phyloP scores from a whole-genome alignment of 2,888 invertebrate genomes.

The Neoitamus cyanurus region DNA sequence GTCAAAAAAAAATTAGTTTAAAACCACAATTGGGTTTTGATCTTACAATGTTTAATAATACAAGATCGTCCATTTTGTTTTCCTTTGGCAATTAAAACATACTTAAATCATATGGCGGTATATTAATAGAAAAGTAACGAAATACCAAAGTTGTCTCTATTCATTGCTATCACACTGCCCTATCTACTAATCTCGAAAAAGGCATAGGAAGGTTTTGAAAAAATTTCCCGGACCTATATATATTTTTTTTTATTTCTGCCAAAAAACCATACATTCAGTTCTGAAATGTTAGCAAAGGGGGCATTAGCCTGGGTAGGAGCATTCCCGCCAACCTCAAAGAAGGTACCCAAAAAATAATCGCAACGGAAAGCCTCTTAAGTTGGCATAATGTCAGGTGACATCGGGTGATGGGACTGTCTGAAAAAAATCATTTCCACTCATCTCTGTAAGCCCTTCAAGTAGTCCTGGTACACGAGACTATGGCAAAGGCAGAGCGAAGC shows the following conservation, averaged over 20 bases:
- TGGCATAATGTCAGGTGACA: constrained; percentile 40
- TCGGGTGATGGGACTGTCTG: constrained; percentile 38
- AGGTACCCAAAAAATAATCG: constrained; percentile 35
- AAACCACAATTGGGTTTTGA: too few relatives aligned
- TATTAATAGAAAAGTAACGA: neutral
- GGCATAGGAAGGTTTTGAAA: neutral
- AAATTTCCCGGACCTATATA: too few relatives aligned
- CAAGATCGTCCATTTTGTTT: too few relatives aligned
- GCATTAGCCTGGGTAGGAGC: neutral
- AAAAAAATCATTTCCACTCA: constrained; percentile 19
- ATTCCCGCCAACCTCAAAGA: constrained; percentile 5
- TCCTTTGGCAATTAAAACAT: too few relatives aligned
- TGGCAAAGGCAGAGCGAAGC: constrained; percentile 18
- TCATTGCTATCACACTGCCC: neutral
- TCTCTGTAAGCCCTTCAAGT: constrained; percentile 39
- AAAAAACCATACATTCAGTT: neutral
- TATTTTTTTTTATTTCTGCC: neutral
- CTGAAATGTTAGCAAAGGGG: neutral
- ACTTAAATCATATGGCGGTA: too few relatives aligned
- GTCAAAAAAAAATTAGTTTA: too few relatives aligned
- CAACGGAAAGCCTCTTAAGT: constrained; percentile 45
- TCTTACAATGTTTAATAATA: too few relatives aligned
- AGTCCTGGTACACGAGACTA: constrained; percentile 18
- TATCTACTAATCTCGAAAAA: neutral
- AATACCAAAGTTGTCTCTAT: too few relatives aligned